Conservation (phyloP, 2,113 vertebrate genomes). For the Holacanthus passer region DNA sequence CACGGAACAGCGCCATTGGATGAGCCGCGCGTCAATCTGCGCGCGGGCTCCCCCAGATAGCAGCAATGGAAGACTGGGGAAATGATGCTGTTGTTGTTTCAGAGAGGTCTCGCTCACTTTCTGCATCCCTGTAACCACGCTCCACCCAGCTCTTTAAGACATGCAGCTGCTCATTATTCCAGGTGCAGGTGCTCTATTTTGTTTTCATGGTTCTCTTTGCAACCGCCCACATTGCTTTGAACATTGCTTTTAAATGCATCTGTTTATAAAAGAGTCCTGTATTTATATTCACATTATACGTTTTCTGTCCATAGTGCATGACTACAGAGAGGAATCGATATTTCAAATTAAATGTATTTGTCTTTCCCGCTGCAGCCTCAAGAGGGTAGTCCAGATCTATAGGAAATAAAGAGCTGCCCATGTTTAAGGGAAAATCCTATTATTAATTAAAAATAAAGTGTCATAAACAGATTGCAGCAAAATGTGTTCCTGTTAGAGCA, state of each 20-base stretch:
- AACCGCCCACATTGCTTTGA: not conserved
- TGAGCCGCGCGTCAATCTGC: not conserved
- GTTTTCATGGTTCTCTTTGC: too few species aligned
- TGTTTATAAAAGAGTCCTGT: not conserved
- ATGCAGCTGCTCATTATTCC: not conserved
- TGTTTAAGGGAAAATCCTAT: not conserved
- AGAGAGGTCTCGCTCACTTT: constrained; percentile 25
- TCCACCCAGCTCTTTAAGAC: not conserved
- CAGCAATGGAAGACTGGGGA: constrained; percentile 47
- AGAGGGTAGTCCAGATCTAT: constrained; percentile 30
- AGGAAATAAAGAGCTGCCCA: not conserved
- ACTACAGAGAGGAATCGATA: constrained; percentile 36
- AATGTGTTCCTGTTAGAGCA: not conserved
- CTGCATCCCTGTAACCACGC: constrained; percentile 8
- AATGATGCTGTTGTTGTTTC: constrained; percentile 70
- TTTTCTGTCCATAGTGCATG: not conserved
- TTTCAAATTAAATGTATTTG: constrained; percentile 46
- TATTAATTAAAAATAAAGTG: constrained; percentile 15
- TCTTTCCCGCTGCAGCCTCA: constrained; percentile 16
- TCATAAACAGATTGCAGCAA: not conserved
- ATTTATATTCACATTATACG: not conserved
- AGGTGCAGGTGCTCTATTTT: not conserved
- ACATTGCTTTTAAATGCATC: not conserved
- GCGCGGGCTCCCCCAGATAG: constrained; percentile 15
- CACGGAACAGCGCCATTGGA: constrained; percentile 67